A percentile compares a stretch with the other conserved stretches of the same genome.
Conservation (phyloP, 2,113 vertebrate species). For the Erythrocercus mccallii region DNA sequence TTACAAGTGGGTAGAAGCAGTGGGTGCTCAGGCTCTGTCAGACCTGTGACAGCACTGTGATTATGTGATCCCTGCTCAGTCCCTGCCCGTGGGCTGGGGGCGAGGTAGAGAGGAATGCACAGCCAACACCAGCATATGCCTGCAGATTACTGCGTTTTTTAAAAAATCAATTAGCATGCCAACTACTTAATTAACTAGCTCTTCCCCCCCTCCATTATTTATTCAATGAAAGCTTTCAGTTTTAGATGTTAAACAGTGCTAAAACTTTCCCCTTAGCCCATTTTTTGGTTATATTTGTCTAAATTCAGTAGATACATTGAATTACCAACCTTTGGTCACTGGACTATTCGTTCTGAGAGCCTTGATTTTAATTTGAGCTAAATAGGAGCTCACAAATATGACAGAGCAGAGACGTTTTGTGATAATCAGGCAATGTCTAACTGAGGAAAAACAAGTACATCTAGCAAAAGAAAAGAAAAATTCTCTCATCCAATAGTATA, state of each 20-base stretch:
- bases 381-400: conserved; percentile 50
- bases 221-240: background rate
- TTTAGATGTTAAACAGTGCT: background rate
- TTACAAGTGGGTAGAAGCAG: background rate
- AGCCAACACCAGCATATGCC: background rate
- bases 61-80: background rate
- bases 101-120: background rate
- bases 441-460: conserved; percentile 22
- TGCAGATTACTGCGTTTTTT: background rate
- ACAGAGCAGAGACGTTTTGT: conserved; percentile 48
- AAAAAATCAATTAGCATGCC: conserved; percentile 46
- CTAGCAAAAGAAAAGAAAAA: background rate
- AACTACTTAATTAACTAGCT: conserved; percentile 59
- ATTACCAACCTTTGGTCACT: conserved; percentile 4
- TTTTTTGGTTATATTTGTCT: conserved; percentile 55
- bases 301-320: conserved; percentile 34
- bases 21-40: background rate
- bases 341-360: conserved; percentile 38
- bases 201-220: background rate
- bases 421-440: conserved; percentile 52
- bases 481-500: background rate
- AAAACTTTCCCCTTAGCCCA: conserved; percentile 44
- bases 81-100: background rate
- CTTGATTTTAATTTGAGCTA: conserved; percentile 63
- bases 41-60: conserved; percentile 7